A percentile compares a stretch with the other conserved stretches of the same genome.
Evolutionary conservation across 2,113 vertebrate genomes (phyloP).

Genomic region (Tricholaema leucomelas): DNA sequence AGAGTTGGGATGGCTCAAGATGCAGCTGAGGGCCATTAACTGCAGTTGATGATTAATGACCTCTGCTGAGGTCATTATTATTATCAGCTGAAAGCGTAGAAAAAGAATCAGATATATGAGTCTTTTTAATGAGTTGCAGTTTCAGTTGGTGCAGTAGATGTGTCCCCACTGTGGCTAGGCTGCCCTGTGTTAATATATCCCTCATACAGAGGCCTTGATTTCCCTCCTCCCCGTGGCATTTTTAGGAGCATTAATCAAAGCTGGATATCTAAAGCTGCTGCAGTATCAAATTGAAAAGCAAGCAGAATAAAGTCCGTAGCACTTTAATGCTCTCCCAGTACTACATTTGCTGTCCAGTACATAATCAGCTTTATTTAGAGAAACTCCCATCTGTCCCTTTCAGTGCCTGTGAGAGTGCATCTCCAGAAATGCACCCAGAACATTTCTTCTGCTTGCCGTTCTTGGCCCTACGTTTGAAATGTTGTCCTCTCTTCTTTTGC

Average conservation of each 20-base stretch:
- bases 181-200: neutral
- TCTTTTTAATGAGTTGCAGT: neutral
- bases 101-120: neutral
- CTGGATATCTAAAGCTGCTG: neutral
- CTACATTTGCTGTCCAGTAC: neutral
- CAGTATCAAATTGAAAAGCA: slow-evolving; percentile 2
- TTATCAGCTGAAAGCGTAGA: slow-evolving; percentile 15
- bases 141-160: neutral
- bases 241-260: neutral
- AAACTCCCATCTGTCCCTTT: neutral
- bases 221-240: neutral
- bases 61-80: slow-evolving; percentile 42
- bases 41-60: slow-evolving; percentile 41
- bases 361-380: slow-evolving; percentile 22
- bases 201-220: neutral
- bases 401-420: neutral
- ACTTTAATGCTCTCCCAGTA: neutral
- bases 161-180: neutral
- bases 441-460: neutral
- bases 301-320: slow-evolving; percentile 21
- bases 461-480: neutral
- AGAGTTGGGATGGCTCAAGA: slow-evolving; percentile 4
- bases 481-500: rapidly evolving
- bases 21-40: slow-evolving; percentile 40
- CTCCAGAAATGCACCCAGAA: neutral